Conservation (phyloP, 1,140 invertebrate species). For the Diuraphis noxia region DNA sequence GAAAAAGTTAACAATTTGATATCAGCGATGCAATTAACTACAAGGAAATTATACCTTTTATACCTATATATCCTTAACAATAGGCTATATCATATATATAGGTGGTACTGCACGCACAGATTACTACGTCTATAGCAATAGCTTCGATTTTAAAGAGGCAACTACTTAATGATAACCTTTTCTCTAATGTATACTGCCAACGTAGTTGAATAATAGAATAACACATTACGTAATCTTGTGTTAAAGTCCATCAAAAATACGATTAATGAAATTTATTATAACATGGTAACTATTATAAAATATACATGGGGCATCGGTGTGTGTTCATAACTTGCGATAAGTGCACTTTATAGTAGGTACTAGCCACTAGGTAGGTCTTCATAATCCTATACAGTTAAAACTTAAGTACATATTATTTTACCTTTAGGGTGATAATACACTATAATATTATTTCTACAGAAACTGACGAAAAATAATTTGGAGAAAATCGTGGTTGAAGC, state of each 20-base stretch:
- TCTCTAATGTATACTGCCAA: not conserved
- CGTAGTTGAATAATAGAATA: not conserved
- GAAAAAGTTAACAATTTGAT: not conserved
- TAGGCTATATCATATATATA: not conserved
- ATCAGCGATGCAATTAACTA: not conserved
- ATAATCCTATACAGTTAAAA: not conserved
- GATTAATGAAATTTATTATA: not conserved
- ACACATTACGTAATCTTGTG: not conserved
- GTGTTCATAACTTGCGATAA: not conserved
- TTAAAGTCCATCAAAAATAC: constrained; percentile 10
- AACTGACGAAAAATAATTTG: not conserved
- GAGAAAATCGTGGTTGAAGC: too few species aligned
- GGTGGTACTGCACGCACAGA: not conserved
- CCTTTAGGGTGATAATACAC: not conserved
- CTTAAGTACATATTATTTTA: not conserved
- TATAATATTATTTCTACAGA: not conserved
- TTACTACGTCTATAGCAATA: too few species aligned
- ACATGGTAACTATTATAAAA: not conserved
- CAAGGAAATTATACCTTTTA: not conserved
- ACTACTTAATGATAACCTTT: not conserved
- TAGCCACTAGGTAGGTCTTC: not conserved
- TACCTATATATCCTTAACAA: not conserved
- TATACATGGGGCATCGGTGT: not conserved
- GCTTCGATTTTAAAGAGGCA: not conserved
- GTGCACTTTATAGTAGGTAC: not conserved